Evolutionary conservation across 1,140 invertebrate genomes (phyloP).

Genomic region (Drosophila yakuba): DNA sequence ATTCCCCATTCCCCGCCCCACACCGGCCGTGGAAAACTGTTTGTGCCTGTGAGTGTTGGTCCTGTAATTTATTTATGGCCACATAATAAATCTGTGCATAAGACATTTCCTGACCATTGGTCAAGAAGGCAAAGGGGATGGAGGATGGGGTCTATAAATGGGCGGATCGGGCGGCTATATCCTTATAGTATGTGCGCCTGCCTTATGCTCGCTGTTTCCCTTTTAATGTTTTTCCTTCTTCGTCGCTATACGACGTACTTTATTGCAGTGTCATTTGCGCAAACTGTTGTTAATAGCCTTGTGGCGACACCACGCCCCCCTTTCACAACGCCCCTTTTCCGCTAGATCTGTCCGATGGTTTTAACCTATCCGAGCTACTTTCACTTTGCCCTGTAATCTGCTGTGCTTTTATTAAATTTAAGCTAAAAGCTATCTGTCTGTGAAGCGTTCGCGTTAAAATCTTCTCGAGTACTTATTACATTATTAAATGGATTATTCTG

Average conservation of each 20-base stretch:
- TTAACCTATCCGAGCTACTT: slow-evolving; percentile 3
- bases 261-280: slow-evolving; percentile 79
- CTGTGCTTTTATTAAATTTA: slow-evolving; percentile 10
- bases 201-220: slow-evolving; percentile 42
- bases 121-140: slow-evolving; percentile 1
- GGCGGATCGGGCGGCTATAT: slow-evolving; percentile 6
- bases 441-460: slow-evolving; percentile 1
- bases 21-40: slow-evolving; percentile 3
- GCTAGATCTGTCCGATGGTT: slow-evolving; percentile 9
- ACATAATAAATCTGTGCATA: slow-evolving; percentile 82
- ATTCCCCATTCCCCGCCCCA: slow-evolving; percentile 7
- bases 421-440: neutral
- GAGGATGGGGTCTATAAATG: neutral
- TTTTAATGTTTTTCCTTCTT: slow-evolving; percentile 65
- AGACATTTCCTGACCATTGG: slow-evolving; percentile 62
- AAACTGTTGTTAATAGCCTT: slow-evolving; percentile 81
- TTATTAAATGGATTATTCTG: too few species aligned
- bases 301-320: slow-evolving; percentile 47
- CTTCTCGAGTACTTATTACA: too few species aligned
- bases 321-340: neutral
- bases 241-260: slow-evolving; percentile 36
- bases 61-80: slow-evolving; percentile 81
- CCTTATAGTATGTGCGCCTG: slow-evolving; percentile 20
- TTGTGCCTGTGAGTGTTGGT: slow-evolving; percentile 49
- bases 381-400: neutral